Evolutionary conservation across 2,113 vertebrate species (phyloP).

Genomic region (Notothenia coriiceps): DNA sequence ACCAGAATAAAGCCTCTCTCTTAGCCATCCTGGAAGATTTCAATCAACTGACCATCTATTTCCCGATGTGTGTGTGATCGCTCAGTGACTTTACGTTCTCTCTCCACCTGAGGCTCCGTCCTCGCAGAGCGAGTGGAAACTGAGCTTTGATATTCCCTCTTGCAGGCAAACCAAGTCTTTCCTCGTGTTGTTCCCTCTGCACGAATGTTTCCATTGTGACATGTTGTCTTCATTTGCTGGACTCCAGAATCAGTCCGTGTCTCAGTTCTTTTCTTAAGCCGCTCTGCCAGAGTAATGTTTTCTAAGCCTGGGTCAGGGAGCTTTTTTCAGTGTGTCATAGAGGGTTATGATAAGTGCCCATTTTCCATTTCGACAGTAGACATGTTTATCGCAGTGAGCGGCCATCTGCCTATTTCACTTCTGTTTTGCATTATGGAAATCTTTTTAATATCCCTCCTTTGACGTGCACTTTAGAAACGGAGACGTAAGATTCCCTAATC

Average conservation of each 20-base stretch:
- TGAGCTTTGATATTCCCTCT: constrained; percentile 66
- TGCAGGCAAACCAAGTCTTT: constrained; percentile 53
- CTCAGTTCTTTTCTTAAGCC: constrained; percentile 61
- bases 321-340: constrained; percentile 63
- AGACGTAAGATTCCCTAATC: constrained; percentile 27
- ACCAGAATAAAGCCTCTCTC: constrained; percentile 1
- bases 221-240: constrained; percentile 71
- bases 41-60: constrained; percentile 26
- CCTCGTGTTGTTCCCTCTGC: constrained; percentile 52
- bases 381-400: constrained; percentile 61
- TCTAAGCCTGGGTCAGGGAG: constrained; percentile 62
- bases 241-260: constrained; percentile 64
- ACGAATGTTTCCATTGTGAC: constrained; percentile 72
- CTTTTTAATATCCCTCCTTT: constrained; percentile 33
- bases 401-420: constrained; percentile 55
- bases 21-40: constrained; percentile 33
- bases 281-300: constrained; percentile 61
- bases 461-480: constrained; percentile 25
- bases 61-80: constrained; percentile 37
- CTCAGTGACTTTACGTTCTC: constrained; percentile 26
- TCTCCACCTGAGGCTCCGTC: constrained; percentile 39
- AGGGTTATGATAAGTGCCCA: constrained; percentile 58
- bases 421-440: constrained; percentile 62
- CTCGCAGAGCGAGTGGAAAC: constrained; percentile 77
- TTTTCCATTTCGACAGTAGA: constrained; percentile 73